Evolutionary conservation across 2,797 vertebrate genomes (phyloP).

Genomic region (Mormyrus proboscirostris): DNA sequence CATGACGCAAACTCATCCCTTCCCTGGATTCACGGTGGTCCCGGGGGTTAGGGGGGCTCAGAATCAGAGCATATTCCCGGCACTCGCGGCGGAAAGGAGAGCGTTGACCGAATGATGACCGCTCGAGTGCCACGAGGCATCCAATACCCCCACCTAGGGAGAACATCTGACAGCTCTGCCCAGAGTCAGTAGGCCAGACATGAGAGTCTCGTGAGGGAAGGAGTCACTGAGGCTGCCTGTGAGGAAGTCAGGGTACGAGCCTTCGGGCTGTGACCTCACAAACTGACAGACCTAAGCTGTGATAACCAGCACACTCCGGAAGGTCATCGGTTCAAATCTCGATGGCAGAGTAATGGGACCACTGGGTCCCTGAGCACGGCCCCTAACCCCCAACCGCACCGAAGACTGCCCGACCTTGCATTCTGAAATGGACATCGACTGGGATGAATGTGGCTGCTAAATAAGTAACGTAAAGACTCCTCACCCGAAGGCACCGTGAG

Average conservation of each 20-base stretch:
- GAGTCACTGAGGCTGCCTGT: not conserved
- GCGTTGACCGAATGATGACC: not conserved
- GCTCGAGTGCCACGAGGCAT: not conserved
- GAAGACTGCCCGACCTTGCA: not conserved
- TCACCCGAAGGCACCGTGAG: not conserved
- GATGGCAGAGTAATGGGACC: not conserved
- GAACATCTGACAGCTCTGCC: not conserved
- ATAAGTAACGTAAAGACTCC: not conserved
- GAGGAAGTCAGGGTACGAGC: not conserved
- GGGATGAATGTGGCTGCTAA: not conserved
- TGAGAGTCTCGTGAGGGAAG: not conserved
- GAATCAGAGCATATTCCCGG: not conserved
- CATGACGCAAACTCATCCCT: not conserved
- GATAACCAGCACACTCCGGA: not conserved
- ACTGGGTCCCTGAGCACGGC: not conserved
- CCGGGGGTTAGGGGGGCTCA: not conserved
- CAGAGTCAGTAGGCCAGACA: not conserved
- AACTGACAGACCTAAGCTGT: not conserved
- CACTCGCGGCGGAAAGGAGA: not conserved
- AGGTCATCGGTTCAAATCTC: not conserved
- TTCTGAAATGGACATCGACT: not conserved
- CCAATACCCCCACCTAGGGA: not conserved
- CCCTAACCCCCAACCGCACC: not conserved
- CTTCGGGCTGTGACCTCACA: not conserved
- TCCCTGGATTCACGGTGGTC: not conserved